phyloP scores from a whole-genome alignment of 2,888 invertebrate genomes.

The Erpobdella octoculata region DNA sequence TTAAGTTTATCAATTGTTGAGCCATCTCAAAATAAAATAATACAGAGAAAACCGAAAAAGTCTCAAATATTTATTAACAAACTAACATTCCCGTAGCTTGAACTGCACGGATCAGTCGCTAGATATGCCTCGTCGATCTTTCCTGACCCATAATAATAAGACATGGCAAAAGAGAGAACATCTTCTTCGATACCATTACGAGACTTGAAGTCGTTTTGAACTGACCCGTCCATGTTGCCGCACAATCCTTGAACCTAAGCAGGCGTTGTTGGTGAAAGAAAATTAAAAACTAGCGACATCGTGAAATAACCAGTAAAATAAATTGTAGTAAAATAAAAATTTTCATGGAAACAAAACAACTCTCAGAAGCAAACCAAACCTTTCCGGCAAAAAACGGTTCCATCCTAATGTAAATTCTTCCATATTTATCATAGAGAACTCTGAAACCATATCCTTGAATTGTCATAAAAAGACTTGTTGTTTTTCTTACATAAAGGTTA shows the following conservation, averaged over 20 bases:
- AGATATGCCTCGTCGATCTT: constrained; percentile 2
- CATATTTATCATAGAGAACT: constrained; percentile 21
- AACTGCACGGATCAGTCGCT: constrained; percentile 6
- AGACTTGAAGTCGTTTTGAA: constrained; percentile 35
- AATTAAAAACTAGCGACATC: neutral
- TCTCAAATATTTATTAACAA: neutral
- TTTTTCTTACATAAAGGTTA: constrained; percentile 26
- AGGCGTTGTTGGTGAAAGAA: neutral
- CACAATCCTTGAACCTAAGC: constrained; percentile 65
- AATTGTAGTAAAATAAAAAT: neutral
- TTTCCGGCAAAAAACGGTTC: constrained; percentile 32
- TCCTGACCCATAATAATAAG: constrained; percentile 17
- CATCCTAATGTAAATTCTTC: constrained; percentile 24
- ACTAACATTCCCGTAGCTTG: constrained; percentile 18
- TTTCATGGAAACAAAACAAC: neutral
- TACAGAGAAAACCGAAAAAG: neutral
- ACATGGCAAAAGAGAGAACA: constrained; percentile 30
- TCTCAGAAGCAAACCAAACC: neutral
- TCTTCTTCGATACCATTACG: constrained; percentile 30
- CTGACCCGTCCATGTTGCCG: constrained; percentile 59
- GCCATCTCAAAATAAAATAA: neutral
- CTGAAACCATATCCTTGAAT: constrained; percentile 30
- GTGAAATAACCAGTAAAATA: neutral
- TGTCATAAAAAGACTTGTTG: constrained; percentile 16
- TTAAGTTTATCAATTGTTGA: neutral